Evolutionary conservation across 2,113 vertebrate genomes (phyloP), one percentile per base, ranked within the genome.

Genomic region (Hyla sarda): DNA sequence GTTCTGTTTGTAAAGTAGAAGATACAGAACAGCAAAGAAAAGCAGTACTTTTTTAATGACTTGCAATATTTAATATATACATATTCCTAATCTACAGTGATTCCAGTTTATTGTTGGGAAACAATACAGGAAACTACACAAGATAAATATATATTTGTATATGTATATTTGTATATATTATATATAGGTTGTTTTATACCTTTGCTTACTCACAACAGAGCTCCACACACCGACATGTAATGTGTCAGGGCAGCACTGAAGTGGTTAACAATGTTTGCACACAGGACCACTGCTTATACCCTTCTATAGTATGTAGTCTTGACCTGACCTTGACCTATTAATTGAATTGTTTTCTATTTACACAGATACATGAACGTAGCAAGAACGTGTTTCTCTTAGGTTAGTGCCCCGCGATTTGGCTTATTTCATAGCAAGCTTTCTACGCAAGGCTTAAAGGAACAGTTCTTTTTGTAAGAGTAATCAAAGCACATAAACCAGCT

Each of bases 401-500:
- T 58, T 60, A 60, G 76, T 47, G 65, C 25, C 58, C 69, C 23
- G 34, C 73, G 90, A 93, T 94, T 94, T 93, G 92, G 92, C 93
- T 95, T 95, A 91, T 91, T 89, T 90, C 48, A 83, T 91, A 93
- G 54, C 92, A 93, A 90, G 86, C 78, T 90, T 89, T 47, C n/a
- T 6, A 92, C 92, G 91, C 89, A 93, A 91, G 89, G 89, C 91
- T 90, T 89, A 89, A 89, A 91, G 90, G 84, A 88, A 84, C 86
- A 83, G 77, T 89, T 89, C 87, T 56, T 82, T 80, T 67, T 88
- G 1, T 28, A 89, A 87, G 90, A 88, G 58, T 87, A 88, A 89
- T 90, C 89, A 89, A 95, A 95, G 94, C 92, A 94, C 91, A 94
- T 91, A 95, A 93, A 93, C 93, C 92, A 83, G 90, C 92, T 93